These are phyloP conservation scores for Anagrus nilaparvatae DNA, from an alignment of 1,140 invertebrate genomes.

Conservation along the genomic window DNA sequence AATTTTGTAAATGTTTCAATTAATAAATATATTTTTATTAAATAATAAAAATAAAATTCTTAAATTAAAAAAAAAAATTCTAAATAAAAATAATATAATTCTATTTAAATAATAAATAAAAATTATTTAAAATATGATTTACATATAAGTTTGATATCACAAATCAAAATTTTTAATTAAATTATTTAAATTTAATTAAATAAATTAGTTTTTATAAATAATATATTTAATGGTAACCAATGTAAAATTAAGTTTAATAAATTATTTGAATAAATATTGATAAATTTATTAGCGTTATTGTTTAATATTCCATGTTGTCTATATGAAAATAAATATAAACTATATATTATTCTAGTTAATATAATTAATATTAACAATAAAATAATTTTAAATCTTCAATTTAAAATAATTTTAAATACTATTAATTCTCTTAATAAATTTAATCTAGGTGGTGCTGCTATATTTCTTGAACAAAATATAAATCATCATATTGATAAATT, in stretches of 20 bases:
- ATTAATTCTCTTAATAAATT: constrained; percentile 45
- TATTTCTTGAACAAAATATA: constrained; percentile 44
- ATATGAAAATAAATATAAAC: constrained; percentile 42
- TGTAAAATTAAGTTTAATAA: constrained; percentile 50
- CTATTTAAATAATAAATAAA: constrained; percentile 28
- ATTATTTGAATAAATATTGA: constrained; percentile 37
- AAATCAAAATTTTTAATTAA: constrained; percentile 52
- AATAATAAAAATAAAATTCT: constrained; percentile 37
- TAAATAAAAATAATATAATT: constrained; percentile 32
- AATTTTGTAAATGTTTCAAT: constrained; percentile 41
- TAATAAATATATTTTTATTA: constrained; percentile 40
- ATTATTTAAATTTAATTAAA: constrained; percentile 48
- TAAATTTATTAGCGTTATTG: constrained; percentile 36
- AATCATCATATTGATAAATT: constrained; percentile 48
- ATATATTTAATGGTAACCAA: constrained; percentile 49
- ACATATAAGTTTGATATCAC: constrained; percentile 45
- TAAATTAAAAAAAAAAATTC: constrained; percentile 26
- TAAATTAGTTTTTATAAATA: constrained; percentile 45
- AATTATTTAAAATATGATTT: constrained; percentile 39
- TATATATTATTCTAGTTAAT: constrained; percentile 24
- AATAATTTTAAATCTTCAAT: constrained; percentile 39
- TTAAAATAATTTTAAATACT: constrained; percentile 46
- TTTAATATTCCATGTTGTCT: constrained; percentile 44
- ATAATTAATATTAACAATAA: constrained; percentile 36
- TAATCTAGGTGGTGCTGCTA: constrained; percentile 28